A percentile compares a stretch with the other conserved stretches of the same genome.
These are phyloP conservation scores for Polia nebulosa DNA, from an alignment of 2,888 invertebrate species.

Conservation along the genomic window DNA sequence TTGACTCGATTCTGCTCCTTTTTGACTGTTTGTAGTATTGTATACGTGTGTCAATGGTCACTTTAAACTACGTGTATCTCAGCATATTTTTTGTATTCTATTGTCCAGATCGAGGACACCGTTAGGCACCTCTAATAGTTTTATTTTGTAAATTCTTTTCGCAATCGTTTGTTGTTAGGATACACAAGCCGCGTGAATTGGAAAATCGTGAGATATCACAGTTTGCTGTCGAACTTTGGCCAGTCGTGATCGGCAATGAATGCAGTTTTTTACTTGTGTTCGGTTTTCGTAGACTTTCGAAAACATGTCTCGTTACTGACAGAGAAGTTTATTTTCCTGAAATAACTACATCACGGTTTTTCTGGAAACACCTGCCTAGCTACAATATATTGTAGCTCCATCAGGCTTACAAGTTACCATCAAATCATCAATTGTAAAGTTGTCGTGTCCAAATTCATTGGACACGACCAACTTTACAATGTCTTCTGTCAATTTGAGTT, in stretches of 20 bases:
- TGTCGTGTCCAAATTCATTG: constrained; percentile 3
- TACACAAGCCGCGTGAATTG: constrained; percentile 50
- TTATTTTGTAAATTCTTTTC: constrained; percentile 44
- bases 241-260: constrained; percentile 13
- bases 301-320: constrained; percentile 2
- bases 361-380: neutral
- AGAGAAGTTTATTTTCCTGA: neutral
- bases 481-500: neutral
- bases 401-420: neutral
- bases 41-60: constrained; percentile 2
- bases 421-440: no score
- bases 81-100: constrained; percentile 22
- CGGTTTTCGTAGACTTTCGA: neutral
- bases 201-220: constrained; percentile 50
- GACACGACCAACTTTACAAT: neutral
- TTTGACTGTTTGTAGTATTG: neutral
- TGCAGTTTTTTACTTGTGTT: constrained; percentile 14
- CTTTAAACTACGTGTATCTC: constrained; percentile 8
- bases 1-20: neutral
- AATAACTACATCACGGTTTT: neutral
- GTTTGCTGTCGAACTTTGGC: constrained; percentile 38
- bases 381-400: neutral
- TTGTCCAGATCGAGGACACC: constrained; percentile 35
- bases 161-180: constrained; percentile 25
- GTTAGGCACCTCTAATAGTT: constrained; percentile 40